Evolutionary conservation across 2,113 vertebrate species (phyloP).

Genomic region (Brachypodius melanocephalos): DNA sequence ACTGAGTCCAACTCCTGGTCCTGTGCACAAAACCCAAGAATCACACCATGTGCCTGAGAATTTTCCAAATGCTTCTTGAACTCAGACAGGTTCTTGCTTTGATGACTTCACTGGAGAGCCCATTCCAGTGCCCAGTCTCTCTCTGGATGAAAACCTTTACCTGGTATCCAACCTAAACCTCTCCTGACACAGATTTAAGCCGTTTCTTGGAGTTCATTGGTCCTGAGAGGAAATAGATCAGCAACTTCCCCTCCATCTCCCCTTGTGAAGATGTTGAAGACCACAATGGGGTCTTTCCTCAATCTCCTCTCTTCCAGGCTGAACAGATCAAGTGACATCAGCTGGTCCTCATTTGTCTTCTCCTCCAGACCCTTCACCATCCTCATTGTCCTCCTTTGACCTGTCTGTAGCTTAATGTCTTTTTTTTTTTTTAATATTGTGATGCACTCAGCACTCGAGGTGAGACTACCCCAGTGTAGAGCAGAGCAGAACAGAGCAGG

Average conservation of each 20-base stretch:
- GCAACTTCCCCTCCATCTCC: neutral
- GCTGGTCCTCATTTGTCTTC: fast-evolving
- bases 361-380: neutral
- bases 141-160: neutral
- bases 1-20: neutral
- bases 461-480: fast-evolving
- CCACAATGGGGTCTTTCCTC: neutral
- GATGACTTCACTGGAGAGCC: neutral
- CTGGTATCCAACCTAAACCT: neutral
- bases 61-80: neutral
- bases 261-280: neutral
- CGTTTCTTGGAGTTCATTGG: neutral
- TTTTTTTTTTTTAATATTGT: neutral
- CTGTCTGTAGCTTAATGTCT: too few relatives aligned
- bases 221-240: neutral
- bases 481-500: neutral
- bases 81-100: neutral
- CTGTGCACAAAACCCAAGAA: neutral
- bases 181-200: neutral
- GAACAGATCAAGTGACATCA: neutral
- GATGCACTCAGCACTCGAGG: fast-evolving
- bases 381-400: neutral
- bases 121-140: neutral
- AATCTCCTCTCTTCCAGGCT: neutral
- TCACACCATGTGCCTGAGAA: too few relatives aligned